These are phyloP conservation scores for Drosophila sulfurigaster DNA, from an alignment of 1,140 invertebrate genomes.

Conservation along the genomic window DNA sequence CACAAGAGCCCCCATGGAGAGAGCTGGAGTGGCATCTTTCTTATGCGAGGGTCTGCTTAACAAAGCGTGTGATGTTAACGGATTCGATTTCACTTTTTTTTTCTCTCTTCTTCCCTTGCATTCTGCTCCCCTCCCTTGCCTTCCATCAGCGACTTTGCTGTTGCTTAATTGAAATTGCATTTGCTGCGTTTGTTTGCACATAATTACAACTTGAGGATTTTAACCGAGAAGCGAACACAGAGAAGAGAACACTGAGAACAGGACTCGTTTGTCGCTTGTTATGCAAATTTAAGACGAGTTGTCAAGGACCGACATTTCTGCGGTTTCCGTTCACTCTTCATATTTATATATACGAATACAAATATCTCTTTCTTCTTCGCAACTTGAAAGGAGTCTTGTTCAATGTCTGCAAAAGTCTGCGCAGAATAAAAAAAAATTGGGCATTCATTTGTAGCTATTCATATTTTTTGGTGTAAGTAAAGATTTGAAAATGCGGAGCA, in stretches of 20 bases:
- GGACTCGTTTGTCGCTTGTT: conserved; percentile 56
- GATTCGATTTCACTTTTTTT: conserved; percentile 79
- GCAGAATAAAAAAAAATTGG: background rate
- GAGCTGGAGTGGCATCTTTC: conserved; percentile 36
- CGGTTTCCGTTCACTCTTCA: conserved; percentile 31
- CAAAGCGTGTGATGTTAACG: conserved; percentile 63
- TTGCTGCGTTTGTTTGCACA: conserved; percentile 76
- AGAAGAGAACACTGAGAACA: conserved; percentile 1
- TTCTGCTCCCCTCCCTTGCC: background rate
- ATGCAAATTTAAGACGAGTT: conserved; percentile 57
- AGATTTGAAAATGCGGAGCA: background rate
- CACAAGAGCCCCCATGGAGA: conserved; percentile 35
- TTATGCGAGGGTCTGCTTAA: conserved; percentile 34
- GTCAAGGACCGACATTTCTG: conserved; percentile 33
- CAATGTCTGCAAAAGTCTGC: background rate
- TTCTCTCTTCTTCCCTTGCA: background rate
- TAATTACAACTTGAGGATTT: conserved; percentile 63
- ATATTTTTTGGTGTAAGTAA: background rate
- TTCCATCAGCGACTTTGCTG: conserved; percentile 8
- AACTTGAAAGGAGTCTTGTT: conserved; percentile 1
- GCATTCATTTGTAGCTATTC: conserved; percentile 7
- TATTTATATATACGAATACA: conserved; percentile 3
- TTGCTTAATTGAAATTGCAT: conserved; percentile 78
- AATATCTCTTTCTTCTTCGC: conserved; percentile 3
- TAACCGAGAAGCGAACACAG: conserved; percentile 6